Percentiles rank a stretch among this genome's conserved stretches.
phyloP scores from a whole-genome alignment of 2,797 vertebrate species.

The Cephalopachus bancanus region DNA sequence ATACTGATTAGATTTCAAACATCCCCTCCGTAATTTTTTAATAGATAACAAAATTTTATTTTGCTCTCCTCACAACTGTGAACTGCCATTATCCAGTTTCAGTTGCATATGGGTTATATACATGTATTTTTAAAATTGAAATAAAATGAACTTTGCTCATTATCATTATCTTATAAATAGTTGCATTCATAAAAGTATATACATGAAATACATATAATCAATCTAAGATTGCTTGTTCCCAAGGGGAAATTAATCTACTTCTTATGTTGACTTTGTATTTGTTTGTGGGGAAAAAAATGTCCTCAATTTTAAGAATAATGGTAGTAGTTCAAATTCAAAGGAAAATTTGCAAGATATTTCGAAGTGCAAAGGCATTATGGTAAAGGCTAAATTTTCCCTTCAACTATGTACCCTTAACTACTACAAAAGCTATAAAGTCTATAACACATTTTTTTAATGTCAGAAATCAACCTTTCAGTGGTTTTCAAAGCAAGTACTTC shows the following conservation, averaged over 20 bases:
- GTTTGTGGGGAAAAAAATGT: neutral
- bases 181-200: neutral
- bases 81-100: neutral
- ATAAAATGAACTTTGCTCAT: neutral
- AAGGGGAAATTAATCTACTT: neutral
- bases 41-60: neutral
- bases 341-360: neutral
- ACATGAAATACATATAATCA: neutral
- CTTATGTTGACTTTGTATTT: neutral
- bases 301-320: neutral
- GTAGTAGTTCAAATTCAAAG: neutral
- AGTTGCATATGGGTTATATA: neutral
- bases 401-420: neutral
- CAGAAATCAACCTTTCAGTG: neutral
- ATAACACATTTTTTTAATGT: neutral
- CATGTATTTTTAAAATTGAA: neutral
- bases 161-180: neutral
- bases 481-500: slow-evolving; percentile 5
- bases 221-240: neutral
- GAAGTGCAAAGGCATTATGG: neutral
- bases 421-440: neutral
- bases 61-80: neutral
- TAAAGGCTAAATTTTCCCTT: neutral
- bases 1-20: slow-evolving; percentile 15
- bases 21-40: neutral